phyloP scores from a whole-genome alignment of 1,140 invertebrate genomes.

The Homalodisca vitripennis region DNA sequence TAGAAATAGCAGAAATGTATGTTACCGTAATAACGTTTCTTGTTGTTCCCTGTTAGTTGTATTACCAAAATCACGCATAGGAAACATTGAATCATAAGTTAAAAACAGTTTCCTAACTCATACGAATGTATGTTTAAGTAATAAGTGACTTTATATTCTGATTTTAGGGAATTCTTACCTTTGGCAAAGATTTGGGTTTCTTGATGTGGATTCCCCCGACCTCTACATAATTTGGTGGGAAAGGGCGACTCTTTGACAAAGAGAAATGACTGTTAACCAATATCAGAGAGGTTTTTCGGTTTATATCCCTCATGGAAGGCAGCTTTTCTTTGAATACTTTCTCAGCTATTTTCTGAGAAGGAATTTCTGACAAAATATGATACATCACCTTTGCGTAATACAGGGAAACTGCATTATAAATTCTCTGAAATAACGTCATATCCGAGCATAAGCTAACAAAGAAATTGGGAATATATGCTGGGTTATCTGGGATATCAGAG shows the following conservation, averaged over 20 bases:
- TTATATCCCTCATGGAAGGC: constrained; percentile 51
- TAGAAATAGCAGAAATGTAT: no score
- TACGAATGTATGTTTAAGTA: no score
- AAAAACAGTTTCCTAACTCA: no score
- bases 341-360: constrained; percentile 34
- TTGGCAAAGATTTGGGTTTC: constrained; percentile 54
- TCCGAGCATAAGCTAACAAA: no score
- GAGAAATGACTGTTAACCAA: constrained; percentile 44
- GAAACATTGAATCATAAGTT: no score
- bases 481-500: no score
- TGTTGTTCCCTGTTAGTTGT: no score
- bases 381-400: neutral
- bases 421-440: constrained; percentile 17
- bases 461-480: no score
- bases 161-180: no score
- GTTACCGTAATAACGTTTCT: no score
- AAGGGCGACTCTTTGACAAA: constrained; percentile 55
- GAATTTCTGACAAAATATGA: constrained; percentile 15
- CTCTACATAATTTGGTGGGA: constrained; percentile 61
- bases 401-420: constrained; percentile 33
- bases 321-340: constrained; percentile 56
- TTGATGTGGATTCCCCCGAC: constrained; percentile 56
- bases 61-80: no score
- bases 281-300: constrained; percentile 36
- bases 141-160: no score